A percentile compares a stretch with the other conserved stretches of the same genome.
These are phyloP conservation scores for Takifugu flavidus DNA, from an alignment of 2,113 vertebrate genomes.

Conservation along the genomic window DNA sequence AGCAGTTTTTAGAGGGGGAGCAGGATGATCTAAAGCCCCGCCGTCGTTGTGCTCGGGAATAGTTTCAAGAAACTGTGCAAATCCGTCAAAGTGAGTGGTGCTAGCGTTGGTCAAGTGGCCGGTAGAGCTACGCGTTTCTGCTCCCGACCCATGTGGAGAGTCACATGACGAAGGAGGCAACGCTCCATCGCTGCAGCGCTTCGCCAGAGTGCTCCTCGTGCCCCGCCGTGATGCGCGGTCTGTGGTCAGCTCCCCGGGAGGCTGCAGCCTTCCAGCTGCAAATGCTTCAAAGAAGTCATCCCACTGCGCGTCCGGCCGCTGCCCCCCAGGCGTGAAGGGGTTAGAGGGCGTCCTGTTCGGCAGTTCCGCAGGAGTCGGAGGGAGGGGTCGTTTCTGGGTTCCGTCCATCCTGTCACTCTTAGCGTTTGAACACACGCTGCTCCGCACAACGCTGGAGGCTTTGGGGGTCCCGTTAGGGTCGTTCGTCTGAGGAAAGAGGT, in stretches of 20 bases:
- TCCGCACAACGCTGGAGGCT: slow-evolving; percentile 27
- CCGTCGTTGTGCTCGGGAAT: slow-evolving; percentile 39
- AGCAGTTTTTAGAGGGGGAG: slow-evolving; percentile 5
- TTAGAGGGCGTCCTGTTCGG: slow-evolving; percentile 32
- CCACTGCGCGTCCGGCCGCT: slow-evolving; percentile 65
- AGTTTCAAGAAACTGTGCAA: slow-evolving; percentile 43
- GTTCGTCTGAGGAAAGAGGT: slow-evolving; percentile 66
- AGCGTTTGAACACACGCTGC: background rate
- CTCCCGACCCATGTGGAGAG: background rate
- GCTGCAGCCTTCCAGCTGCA: slow-evolving; percentile 80
- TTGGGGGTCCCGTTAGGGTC: slow-evolving; percentile 55
- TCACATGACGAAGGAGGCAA: background rate
- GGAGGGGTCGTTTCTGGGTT: slow-evolving; percentile 39
- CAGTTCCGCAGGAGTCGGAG: slow-evolving; percentile 20
- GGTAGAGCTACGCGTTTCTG: background rate
- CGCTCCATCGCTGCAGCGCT: slow-evolving; percentile 18
- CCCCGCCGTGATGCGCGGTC: slow-evolving; percentile 21
- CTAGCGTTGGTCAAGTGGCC: slow-evolving; percentile 8
- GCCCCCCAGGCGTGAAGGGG: slow-evolving; percentile 32
- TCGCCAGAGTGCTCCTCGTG: slow-evolving; percentile 9
- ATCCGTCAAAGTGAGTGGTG: slow-evolving; percentile 18
- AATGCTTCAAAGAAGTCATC: slow-evolving; percentile 84
- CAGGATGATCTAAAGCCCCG: background rate
- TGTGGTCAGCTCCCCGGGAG: slow-evolving; percentile 34
- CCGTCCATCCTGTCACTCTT: slow-evolving; percentile 3